Evolutionary conservation across 1,140 invertebrate species (phyloP), one percentile per base, ranked within the genome.

Genomic region (Diachasmimorpha longicaudata): DNA sequence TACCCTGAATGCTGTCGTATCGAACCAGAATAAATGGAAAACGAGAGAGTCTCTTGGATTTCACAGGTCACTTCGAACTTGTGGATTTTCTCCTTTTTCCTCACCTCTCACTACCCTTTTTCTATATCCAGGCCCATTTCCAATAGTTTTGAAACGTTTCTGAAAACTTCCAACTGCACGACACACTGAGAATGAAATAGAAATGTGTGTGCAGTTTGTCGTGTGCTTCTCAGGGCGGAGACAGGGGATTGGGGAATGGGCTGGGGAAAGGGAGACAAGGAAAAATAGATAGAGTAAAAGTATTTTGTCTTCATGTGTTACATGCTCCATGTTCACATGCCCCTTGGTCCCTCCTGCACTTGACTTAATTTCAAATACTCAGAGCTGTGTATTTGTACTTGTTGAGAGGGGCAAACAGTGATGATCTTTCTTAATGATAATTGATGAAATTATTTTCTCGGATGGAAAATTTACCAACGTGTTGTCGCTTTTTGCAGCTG

Each of bases 31-130:
- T 74, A 74, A 69, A 74, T 74, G 66, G 73, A 69, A 55, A 68
- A 69, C 42, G 39, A 42, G 39, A 9, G 66, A 74, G 63, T 52
- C 25, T 68, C 42, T 25, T 31, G 42, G 42, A 74, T 74, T 68
- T 74, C 68, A 74, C 73, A 14, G 73, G 63, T 46, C 44, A 69
- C 42, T 74, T 74, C 16, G n/a, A 44, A 69, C 42, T 74, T 69
- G 72, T 48, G 67, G 66, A 31, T 69, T n/a, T 42, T 52, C 42
- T 21, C 21, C 39, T 31, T 70, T 70, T 48, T 70, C 23, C 46
- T 44, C 44, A 10, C 23, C 11, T 69, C 10, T 42, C 67, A 16
- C 31, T 16, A 42, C 70, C 31, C 31, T 72, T 72, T 72, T 21
- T 48, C n/a, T 36, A 73, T 73, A 73, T 39, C 19, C n/a, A 23